Conservation (phyloP, 2,888 invertebrate genomes). For the Andrena minutula region DNA sequence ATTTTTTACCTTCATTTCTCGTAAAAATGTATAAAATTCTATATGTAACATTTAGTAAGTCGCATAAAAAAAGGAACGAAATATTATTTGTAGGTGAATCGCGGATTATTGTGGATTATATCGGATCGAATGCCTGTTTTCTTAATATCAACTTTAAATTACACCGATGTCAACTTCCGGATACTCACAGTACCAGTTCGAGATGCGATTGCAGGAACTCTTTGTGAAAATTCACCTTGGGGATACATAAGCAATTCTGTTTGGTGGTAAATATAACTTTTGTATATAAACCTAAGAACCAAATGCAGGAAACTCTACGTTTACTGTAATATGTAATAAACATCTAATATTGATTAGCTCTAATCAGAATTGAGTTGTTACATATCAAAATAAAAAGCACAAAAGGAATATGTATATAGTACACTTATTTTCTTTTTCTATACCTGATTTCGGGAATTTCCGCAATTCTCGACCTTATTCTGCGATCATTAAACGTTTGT, state of each 20-base stretch:
- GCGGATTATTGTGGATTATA: slow-evolving; percentile 91
- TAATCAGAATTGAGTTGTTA: background rate
- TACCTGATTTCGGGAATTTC: too few species aligned
- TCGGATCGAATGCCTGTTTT: slow-evolving; percentile 94
- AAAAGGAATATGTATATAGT: background rate
- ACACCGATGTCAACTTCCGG: slow-evolving; percentile 92
- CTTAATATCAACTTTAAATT: slow-evolving; percentile 89
- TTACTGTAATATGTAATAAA: background rate
- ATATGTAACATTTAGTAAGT: too few species aligned
- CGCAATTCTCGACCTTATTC: too few species aligned
- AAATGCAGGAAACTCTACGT: background rate
- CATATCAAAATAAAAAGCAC: background rate
- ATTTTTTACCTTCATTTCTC: too few species aligned
- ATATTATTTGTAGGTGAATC: slow-evolving; percentile 86
- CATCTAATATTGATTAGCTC: background rate
- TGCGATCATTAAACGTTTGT: too few species aligned
- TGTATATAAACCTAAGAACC: background rate
- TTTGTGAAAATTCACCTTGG: slow-evolving; percentile 87
- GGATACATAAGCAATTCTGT: slow-evolving; percentile 75
- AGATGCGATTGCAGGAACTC: slow-evolving; percentile 89
- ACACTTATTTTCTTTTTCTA: background rate
- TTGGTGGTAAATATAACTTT: slow-evolving; percentile 78
- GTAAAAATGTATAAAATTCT: too few species aligned
- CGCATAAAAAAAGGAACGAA: slow-evolving; percentile 48
- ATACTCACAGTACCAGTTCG: slow-evolving; percentile 90